Percentiles rank a stretch among this genome's conserved stretches.
These are phyloP conservation scores for Garra rufa DNA, from an alignment of 2,113 vertebrate species.

Conservation along the genomic window DNA sequence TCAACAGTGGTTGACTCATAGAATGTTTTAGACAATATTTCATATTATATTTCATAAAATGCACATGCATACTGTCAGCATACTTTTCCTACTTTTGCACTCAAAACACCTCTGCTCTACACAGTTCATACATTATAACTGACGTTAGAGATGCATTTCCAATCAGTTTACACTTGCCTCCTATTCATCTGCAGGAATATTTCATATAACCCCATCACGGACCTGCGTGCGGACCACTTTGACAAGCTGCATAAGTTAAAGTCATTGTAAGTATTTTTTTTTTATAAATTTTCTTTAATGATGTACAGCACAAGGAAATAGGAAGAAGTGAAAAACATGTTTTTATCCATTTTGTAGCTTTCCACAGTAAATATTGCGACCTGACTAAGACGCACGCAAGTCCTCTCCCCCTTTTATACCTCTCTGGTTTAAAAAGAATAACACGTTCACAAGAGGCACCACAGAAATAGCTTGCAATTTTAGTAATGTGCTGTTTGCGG, in stretches of 20 bases:
- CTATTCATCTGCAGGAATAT: constrained; percentile 83
- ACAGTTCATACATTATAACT: neutral
- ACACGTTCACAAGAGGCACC: neutral
- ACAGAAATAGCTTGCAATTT: constrained; percentile 19
- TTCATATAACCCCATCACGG: constrained; percentile 90
- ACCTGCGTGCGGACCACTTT: constrained; percentile 89
- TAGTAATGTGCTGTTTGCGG: constrained; percentile 34
- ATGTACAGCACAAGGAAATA: neutral
- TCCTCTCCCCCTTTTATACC: neutral
- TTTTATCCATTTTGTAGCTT: constrained; percentile 1
- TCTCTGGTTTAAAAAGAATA: neutral
- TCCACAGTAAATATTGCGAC: neutral
- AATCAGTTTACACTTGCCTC: neutral
- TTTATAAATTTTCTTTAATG: neutral
- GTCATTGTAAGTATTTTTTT: constrained; percentile 86
- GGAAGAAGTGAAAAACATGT: neutral
- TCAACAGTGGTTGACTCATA: neutral
- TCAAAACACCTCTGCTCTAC: neutral
- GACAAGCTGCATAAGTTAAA: constrained; percentile 89
- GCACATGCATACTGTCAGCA: neutral
- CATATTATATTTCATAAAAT: neutral
- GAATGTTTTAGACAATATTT: too few species aligned
- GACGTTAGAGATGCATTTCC: neutral
- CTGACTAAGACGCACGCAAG: neutral
- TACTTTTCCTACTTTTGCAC: neutral